Evolutionary conservation across 2,888 invertebrate species (phyloP).

Genomic region (Hirudinaria manillensis): DNA sequence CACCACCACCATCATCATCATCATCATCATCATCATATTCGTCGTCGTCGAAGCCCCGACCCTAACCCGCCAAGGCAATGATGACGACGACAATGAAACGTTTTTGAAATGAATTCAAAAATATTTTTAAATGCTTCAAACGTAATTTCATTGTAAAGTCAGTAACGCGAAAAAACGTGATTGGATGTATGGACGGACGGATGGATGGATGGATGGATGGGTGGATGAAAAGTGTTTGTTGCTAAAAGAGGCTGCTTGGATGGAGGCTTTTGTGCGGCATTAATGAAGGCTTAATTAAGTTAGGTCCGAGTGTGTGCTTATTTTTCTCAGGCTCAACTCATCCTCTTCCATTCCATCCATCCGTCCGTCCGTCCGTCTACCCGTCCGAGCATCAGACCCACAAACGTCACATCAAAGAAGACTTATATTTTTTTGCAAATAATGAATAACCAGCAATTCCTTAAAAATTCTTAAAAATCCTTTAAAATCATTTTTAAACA

Average conservation of each 20-base stretch:
- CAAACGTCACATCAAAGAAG: too few species aligned
- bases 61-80: background rate
- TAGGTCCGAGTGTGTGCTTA: conserved; percentile 6
- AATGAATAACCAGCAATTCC: too few species aligned
- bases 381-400: too few species aligned
- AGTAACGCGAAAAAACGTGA: too few species aligned
- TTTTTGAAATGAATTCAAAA: background rate
- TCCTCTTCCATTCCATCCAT: background rate
- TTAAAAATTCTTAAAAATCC: too few species aligned
- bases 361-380: background rate
- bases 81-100: conserved; percentile 8
- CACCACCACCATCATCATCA: conserved; percentile 21
- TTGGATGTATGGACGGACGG: background rate
- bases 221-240: conserved; percentile 16
- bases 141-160: too few species aligned
- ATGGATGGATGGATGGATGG: conserved; percentile 2
- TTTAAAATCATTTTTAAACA: too few species aligned
- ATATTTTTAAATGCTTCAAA: too few species aligned
- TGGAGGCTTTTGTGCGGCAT: conserved; percentile 14
- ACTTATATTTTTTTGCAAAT: too few species aligned
- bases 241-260: conserved; percentile 4
- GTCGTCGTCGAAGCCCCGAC: background rate
- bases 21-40: conserved; percentile 25
- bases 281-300: conserved; percentile 17
- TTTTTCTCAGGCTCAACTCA: background rate